Evolutionary conservation across 2,888 invertebrate genomes (phyloP).

Genomic region (Girardia tigrina): DNA sequence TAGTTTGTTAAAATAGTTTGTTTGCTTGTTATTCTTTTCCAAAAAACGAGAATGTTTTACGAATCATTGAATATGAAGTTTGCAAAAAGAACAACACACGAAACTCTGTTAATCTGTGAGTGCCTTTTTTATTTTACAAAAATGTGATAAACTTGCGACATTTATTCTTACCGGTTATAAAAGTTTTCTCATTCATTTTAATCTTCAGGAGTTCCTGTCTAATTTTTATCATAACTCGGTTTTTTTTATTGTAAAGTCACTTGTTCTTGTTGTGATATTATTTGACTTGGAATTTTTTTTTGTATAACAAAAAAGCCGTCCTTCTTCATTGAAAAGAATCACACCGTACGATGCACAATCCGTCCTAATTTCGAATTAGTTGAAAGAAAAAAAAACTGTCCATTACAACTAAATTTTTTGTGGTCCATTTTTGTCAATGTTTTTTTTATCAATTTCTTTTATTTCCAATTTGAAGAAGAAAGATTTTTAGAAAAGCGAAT

Average conservation of each 20-base stretch:
- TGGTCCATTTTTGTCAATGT: neutral
- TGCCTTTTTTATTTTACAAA: neutral
- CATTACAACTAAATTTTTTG: neutral
- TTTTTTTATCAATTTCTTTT: conserved; percentile 2
- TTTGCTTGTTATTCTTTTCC: too few species aligned
- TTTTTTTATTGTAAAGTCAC: neutral
- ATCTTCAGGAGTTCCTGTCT: too few species aligned
- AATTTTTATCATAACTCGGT: neutral
- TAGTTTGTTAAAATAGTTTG: too few species aligned
- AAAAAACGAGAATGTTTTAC: too few species aligned
- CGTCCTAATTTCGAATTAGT: too few species aligned
- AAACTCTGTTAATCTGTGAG: conserved; percentile 2
- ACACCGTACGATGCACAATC: neutral
- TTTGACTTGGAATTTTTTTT: neutral
- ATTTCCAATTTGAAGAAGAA: too few species aligned
- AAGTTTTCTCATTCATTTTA: too few species aligned
- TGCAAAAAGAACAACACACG: too few species aligned
- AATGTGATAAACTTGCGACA: conserved; percentile 1
- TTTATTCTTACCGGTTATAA: conserved; percentile 11
- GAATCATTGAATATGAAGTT: too few species aligned
- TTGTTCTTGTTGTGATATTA: neutral
- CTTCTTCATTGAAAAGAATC: neutral
- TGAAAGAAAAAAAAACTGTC: neutral
- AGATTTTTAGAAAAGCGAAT: neutral
- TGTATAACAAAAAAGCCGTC: neutral